Base-by-base conservation (phyloP, 2,113 vertebrate genomes). In the Rhegmatorhina hoffmannsi region DNA sequence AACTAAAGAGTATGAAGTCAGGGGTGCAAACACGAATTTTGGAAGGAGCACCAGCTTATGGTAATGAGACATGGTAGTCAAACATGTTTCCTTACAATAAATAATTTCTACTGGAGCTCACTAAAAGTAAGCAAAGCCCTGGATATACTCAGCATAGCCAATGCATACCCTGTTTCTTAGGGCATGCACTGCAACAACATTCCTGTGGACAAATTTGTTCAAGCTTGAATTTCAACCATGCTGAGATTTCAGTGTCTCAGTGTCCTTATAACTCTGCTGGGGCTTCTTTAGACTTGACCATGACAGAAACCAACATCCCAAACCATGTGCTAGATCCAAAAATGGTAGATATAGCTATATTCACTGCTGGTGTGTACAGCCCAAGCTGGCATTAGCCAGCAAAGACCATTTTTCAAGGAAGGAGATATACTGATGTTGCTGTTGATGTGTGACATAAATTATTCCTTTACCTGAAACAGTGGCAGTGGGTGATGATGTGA, bases 121-220 rank as follows among this genome's bases (percentile, higher is more conserved):
- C 8, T 43, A 63, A 66, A 74, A 36, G 11, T 17, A 74, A 66
- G 24, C 1, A 66, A 76, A 76, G 11, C 7, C 1, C 1, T 69
- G 14, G 34, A 20, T 64, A 31, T 9, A 12, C 17, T 56, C 33
- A 10, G 3, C 10, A 28, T 47, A 92, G 7, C 12, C 11, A 72
- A 8, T 52, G 18, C 24, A 28, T 49, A 44, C 18, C 6, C 13
- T 49, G 14, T 3, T 69, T 94, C n/a, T 66, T 29, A 79, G 11
- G 15, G 10, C 24, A 28, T 23, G 10, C 14, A n/a, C 3, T 53
- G n/a, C 76, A 93, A 58, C 21, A 34, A 46, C 0, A 0, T 38
- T 31, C 13, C 38, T 19, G 3, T 17, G 34, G 13, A 64, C 19
- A 75, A 47, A 76, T 66, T 40, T 49, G 1, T 66, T 92, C 69